Conservation (phyloP, 2,113 vertebrate genomes). For the Pyxicephalus adspersus region DNA sequence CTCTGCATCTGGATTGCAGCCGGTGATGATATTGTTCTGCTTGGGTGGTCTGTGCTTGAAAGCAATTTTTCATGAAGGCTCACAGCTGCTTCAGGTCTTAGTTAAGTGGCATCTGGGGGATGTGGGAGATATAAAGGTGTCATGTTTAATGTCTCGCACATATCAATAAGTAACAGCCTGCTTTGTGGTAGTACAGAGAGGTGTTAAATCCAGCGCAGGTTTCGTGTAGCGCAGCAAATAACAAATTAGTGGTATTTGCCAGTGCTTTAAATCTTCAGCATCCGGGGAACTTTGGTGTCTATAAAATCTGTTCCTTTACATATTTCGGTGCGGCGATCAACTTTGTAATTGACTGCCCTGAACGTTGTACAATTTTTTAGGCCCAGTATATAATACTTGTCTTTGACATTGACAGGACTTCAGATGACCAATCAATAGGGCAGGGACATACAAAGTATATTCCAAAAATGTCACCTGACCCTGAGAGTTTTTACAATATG, state of each 20-base stretch:
- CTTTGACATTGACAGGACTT: no score
- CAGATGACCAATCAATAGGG: no score
- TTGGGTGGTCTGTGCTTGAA: slow-evolving; percentile 78
- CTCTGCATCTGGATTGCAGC: slow-evolving; percentile 66
- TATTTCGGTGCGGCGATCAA: neutral
- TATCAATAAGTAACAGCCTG: slow-evolving; percentile 74
- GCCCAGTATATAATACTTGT: no score
- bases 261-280: neutral
- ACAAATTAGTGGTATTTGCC: slow-evolving; percentile 5
- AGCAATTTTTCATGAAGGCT: slow-evolving; percentile 74
- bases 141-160: slow-evolving; percentile 79
- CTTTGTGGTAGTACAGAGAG: neutral
- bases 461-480: no score
- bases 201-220: neutral
- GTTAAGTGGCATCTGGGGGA: slow-evolving; percentile 73
- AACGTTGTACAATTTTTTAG: no score
- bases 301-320: neutral
- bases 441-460: no score
- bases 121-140: slow-evolving; percentile 77
- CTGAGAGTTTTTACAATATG: no score
- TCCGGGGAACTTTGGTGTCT: neutral
- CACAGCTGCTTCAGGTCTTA: slow-evolving; percentile 78
- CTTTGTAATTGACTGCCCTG: no score
- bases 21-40: slow-evolving; percentile 79
- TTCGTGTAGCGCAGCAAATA: neutral